Evolutionary conservation across 2,113 vertebrate species (phyloP).

Genomic region (Xerus inauris): DNA sequence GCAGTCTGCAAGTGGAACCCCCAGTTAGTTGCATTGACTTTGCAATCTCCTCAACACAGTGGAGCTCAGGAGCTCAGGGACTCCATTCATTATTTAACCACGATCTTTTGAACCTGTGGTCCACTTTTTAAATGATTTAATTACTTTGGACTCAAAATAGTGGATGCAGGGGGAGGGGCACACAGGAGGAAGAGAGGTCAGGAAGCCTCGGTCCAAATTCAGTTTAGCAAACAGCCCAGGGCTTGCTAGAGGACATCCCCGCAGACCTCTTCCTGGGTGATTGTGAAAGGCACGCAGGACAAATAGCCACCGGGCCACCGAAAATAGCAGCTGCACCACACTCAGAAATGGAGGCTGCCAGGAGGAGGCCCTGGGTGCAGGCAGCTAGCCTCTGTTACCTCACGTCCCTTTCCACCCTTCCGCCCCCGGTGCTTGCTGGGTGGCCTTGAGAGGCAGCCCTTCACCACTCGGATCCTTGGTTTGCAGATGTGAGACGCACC

Average conservation of each 20-base stretch:
- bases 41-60: neutral
- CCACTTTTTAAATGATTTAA: neutral
- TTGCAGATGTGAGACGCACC: too few species aligned
- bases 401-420: neutral
- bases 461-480: too few species aligned
- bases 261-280: neutral
- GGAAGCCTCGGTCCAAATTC: neutral
- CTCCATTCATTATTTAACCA: slow-evolving; percentile 26
- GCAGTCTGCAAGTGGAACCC: neutral
- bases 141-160: neutral
- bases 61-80: neutral
- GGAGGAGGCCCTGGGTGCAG: neutral
- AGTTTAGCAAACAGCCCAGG: neutral
- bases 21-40: neutral
- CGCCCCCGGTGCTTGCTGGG: neutral
- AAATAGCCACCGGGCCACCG: neutral
- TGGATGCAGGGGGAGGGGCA: neutral
- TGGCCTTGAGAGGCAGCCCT: neutral
- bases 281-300: neutral
- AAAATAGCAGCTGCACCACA: neutral
- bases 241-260: neutral
- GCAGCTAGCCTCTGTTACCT: neutral
- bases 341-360: neutral
- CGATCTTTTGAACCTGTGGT: slow-evolving; percentile 4
- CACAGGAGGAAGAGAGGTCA: neutral